Evolutionary conservation across 2,113 vertebrate genomes (phyloP).

Genomic region (Todiramphus chloris): DNA sequence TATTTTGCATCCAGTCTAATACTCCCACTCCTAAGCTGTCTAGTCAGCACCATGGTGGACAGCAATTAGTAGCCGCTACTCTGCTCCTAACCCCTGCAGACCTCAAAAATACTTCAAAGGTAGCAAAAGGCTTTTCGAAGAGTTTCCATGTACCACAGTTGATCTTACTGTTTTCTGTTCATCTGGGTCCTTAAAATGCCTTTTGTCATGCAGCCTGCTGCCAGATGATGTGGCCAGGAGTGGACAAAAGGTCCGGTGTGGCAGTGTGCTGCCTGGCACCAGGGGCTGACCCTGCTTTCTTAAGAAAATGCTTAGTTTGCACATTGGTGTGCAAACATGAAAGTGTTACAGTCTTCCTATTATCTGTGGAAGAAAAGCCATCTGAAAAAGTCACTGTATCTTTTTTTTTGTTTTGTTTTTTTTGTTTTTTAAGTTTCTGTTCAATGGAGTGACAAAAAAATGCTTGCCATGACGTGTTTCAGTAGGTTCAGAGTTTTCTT

Average conservation of each 20-base stretch:
- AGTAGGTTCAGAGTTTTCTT: not conserved
- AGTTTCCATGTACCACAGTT: not conserved
- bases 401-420: too few species aligned
- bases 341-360: not conserved
- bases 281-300: not conserved
- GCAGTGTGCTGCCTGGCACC: not conserved
- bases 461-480: not conserved
- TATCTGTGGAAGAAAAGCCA: not conserved
- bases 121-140: not conserved
- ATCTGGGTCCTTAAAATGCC: not conserved
- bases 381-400: not conserved
- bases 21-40: not conserved
- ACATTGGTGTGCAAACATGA: not conserved
- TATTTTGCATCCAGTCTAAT: not conserved
- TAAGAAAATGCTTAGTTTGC: not conserved
- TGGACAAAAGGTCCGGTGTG: rapidly evolving
- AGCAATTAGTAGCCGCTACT: not conserved
- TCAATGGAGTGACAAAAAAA: not conserved
- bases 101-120: not conserved
- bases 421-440: not conserved
- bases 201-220: not conserved
- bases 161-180: not conserved
- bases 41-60: not conserved
- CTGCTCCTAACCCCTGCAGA: rapidly evolving
- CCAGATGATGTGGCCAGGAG: not conserved